Evolutionary conservation across 2,113 vertebrate species (phyloP).

Genomic region (Chunga burmeisteri): DNA sequence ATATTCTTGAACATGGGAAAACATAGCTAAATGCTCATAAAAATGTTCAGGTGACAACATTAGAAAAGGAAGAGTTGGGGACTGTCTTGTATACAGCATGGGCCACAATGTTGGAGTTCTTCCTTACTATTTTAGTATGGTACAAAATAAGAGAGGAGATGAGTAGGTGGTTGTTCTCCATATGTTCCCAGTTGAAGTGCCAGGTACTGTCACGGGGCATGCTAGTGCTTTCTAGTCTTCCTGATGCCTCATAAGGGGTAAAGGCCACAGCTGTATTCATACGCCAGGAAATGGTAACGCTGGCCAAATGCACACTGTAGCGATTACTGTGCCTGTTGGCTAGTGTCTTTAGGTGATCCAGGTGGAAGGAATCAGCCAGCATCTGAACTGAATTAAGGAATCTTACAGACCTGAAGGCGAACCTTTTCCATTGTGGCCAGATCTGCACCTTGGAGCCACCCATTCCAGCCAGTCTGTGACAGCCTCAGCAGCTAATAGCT

Average conservation of each 20-base stretch:
- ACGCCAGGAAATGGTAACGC: neutral
- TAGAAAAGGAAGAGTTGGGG: neutral
- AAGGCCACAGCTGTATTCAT: neutral
- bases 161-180: neutral
- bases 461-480: neutral
- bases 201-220: neutral
- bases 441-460: neutral
- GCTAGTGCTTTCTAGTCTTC: neutral
- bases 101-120: neutral
- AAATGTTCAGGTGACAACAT: neutral
- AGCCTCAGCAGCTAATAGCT: neutral
- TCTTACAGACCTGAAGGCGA: accelerated
- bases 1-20: neutral
- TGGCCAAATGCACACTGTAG: neutral
- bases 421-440: neutral
- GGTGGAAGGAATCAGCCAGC: neutral
- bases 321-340: neutral
- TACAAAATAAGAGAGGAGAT: neutral
- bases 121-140: neutral
- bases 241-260: neutral
- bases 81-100: neutral
- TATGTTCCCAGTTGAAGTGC: neutral
- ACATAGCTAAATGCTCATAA: neutral
- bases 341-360: neutral
- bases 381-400: neutral